These are phyloP conservation scores for Papilio demoleus DNA, from an alignment of 2,888 invertebrate species.

Conservation along the genomic window DNA sequence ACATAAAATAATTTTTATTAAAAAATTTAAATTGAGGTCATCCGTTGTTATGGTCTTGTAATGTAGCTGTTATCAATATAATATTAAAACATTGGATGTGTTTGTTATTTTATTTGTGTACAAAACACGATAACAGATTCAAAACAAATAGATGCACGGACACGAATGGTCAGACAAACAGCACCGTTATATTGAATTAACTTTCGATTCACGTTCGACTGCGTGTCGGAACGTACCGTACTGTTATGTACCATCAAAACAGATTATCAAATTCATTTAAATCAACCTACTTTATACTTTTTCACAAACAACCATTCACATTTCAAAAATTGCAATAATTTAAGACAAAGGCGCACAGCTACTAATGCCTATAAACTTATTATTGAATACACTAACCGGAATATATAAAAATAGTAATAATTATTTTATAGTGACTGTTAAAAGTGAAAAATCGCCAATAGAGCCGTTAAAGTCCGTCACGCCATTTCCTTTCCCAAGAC, in stretches of 20 bases:
- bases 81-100: not conserved
- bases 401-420: not conserved
- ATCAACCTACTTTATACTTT: conserved; percentile 1
- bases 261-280: conserved; percentile 29
- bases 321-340: not conserved
- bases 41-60: conserved; percentile 13
- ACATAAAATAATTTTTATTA: conserved; percentile 9
- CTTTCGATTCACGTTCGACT: conserved; percentile 45
- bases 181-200: conserved; percentile 46
- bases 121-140: conserved; percentile 10
- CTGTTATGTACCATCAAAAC: conserved; percentile 35
- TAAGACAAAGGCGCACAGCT: too few relatives aligned
- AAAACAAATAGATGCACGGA: conserved; percentile 28
- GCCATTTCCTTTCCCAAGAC: conserved; percentile 77
- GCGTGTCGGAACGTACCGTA: conserved; percentile 38
- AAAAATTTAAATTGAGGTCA: conserved; percentile 14
- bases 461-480: conserved; percentile 41
- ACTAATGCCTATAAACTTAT: not conserved
- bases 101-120: conserved; percentile 7
- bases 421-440: not conserved
- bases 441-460: conserved; percentile 8
- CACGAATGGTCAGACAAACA: conserved; percentile 29
- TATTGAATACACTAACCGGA: not conserved
- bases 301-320: not conserved
- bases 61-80: conserved; percentile 8